Evolutionary conservation across 2,113 vertebrate genomes (phyloP).

Genomic region (Aplodontia rufa): DNA sequence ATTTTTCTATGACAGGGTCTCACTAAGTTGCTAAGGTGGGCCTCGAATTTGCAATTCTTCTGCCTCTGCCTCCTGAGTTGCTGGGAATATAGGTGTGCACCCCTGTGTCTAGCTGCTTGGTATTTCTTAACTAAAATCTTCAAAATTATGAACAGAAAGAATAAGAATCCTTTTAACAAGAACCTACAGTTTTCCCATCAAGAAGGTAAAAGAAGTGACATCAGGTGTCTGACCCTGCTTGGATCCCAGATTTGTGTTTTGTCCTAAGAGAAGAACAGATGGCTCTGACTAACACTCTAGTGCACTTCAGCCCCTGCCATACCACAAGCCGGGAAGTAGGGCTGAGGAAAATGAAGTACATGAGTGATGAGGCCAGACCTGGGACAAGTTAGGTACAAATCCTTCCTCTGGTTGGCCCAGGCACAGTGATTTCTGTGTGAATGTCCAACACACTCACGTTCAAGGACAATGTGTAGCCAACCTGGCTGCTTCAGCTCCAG

Average conservation of each 20-base stretch:
- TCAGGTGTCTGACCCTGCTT: rapidly evolving
- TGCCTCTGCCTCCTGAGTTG: no score
- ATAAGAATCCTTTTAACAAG: not conserved
- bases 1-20: no score
- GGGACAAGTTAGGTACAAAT: not conserved
- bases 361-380: rapidly evolving
- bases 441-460: not conserved
- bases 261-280: not conserved
- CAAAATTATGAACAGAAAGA: not conserved
- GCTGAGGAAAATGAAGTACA: not conserved
- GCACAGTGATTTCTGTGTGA: not conserved
- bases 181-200: not conserved
- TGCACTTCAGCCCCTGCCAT: not conserved
- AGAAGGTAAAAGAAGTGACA: not conserved
- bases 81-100: no score
- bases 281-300: not conserved
- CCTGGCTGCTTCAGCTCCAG: not conserved
- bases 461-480: not conserved
- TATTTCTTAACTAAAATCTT: not conserved
- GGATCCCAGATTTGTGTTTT: not conserved
- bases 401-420: not conserved
- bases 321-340: no score
- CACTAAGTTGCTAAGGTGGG: no score
- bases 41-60: no score
- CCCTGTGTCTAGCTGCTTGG: no score